Base-by-base conservation (phyloP, 2,797 vertebrate species). In the Heteromormyrus szaboi region DNA sequence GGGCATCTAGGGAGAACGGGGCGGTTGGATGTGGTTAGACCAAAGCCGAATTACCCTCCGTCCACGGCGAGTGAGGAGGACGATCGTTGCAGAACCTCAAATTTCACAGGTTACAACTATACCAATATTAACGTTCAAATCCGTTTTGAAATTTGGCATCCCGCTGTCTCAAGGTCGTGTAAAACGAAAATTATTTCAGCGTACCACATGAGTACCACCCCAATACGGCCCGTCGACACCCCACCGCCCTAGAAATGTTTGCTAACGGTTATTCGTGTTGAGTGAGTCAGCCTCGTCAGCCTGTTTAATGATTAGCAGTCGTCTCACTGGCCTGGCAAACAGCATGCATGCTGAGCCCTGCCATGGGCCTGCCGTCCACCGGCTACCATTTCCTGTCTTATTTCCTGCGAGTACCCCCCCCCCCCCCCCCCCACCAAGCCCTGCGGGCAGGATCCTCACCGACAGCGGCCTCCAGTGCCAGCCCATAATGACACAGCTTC, bases 1-100 rank as follows among this genome's bases (percentile, higher is more conserved):
- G 94, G 91, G 92, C 98, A 99, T 92, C 98, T 99, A 94, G 54
- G 83, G 88, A 46, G 0, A 86, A 76, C 7, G 72, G 91, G 62
- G 1, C 6, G 11, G 29, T 12, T 3, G 54, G 50, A 91, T 87
- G 3, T 2, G 33, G n/a, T 87, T 7, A 83, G 6, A 4, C n/a
- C 12, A 3, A 3, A 2, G 37, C 8, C 79, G 19, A 9, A 44
- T 19, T 2, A 41, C 37, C n/a, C 46, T 25, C 44, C 19, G 41
- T 11, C 44, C 81, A 46, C 46, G n/a, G 4, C 1, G 4, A 54
- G 53, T 6, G 54, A 56, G 19, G 19, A 56, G 54, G 54, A n/a
- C 54, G 1, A 2, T 50, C 44, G 14, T 5, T 41, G 33, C 68
- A 41, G 68, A 25, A 4, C 46, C 44, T 84, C 33, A 46, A n/a